These are phyloP conservation scores for Lepidocolaptes lacrymiger DNA, from an alignment of 2,797 vertebrate genomes.

Conservation along the genomic window DNA sequence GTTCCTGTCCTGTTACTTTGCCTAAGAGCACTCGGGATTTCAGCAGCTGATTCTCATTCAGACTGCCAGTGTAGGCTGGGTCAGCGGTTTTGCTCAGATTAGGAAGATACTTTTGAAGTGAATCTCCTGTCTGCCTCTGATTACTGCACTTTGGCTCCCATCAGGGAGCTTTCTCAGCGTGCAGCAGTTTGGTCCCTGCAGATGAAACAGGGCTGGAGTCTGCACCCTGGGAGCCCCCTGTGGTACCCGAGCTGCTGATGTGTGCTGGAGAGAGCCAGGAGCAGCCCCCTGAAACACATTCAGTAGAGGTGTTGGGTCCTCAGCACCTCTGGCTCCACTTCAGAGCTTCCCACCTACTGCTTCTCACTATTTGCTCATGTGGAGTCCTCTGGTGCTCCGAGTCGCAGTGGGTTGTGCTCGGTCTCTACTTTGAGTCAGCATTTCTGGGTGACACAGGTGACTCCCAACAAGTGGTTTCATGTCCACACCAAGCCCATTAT, in stretches of 20 bases:
- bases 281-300: not conserved
- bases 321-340: not conserved
- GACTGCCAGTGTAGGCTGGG: not conserved
- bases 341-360: not conserved
- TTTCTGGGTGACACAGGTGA: not conserved
- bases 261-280: not conserved
- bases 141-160: not conserved
- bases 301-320: accelerated
- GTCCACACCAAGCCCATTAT: not conserved
- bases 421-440: not conserved
- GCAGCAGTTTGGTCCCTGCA: not conserved
- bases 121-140: not conserved
- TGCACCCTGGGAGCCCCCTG: not conserved
- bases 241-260: not conserved
- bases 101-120: not conserved
- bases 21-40: not conserved
- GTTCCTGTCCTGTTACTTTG: not conserved
- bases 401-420: not conserved
- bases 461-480: not conserved
- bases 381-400: not conserved
- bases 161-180: not conserved
- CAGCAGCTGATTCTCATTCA: not conserved
- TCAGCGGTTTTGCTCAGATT: not conserved
- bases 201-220: not conserved
- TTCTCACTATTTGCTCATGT: accelerated